Evolutionary conservation across 2,113 vertebrate genomes (phyloP).

Genomic region (Pachycephala philippinensis): DNA sequence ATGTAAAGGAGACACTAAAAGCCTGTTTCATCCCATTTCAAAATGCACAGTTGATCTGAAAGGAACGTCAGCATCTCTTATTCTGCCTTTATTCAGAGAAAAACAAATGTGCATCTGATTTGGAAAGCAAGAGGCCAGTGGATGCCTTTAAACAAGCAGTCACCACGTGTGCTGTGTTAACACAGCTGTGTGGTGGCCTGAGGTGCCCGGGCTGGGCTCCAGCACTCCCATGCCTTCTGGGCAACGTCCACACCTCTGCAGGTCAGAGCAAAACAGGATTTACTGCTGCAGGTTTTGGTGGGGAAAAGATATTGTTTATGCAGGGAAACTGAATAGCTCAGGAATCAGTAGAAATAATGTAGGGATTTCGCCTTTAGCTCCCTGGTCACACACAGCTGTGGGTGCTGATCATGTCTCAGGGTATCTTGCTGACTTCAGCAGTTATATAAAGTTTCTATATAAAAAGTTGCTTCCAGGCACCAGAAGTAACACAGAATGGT

Average conservation of each 20-base stretch:
- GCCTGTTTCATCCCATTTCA: conserved; percentile 40
- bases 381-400: neutral
- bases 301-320: neutral
- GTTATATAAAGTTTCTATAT: neutral
- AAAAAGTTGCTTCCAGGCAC: neutral
- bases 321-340: neutral
- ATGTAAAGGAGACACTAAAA: conserved; percentile 54
- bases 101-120: conserved; percentile 30
- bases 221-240: neutral
- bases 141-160: neutral
- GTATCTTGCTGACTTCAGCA: neutral
- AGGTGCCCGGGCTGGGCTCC: neutral
- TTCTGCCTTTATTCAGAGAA: conserved; percentile 17
- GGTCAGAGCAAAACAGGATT: neutral
- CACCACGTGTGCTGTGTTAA: neutral
- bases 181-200: neutral
- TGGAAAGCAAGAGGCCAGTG: neutral
- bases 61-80: conserved; percentile 29
- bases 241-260: neutral
- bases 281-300: neutral
- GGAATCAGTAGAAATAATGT: neutral
- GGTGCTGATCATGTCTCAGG: neutral
- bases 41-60: conserved; percentile 39
- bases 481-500: neutral
- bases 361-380: neutral